phyloP scores from a whole-genome alignment of 2,797 vertebrate species.

The Allenopithecus nigroviridis region DNA sequence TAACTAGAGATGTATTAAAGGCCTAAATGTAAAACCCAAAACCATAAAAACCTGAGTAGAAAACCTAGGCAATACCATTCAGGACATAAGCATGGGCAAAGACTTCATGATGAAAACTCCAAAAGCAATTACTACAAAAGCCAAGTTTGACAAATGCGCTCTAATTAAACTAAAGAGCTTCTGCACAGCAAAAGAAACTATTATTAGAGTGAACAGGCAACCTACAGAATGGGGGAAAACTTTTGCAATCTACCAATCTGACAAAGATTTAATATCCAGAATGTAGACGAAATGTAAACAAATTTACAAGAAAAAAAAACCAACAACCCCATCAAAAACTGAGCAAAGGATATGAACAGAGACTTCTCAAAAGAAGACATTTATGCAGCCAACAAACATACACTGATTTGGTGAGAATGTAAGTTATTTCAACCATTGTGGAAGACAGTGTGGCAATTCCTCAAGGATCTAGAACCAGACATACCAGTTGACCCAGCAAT shows the following conservation, averaged over 20 bases:
- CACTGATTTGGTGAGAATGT: too few species aligned
- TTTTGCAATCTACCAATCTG: background rate
- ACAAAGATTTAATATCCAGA: background rate
- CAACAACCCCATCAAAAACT: too few species aligned
- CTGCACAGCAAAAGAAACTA: background rate
- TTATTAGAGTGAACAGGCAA: background rate
- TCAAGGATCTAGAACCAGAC: too few species aligned
- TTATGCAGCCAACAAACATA: too few species aligned
- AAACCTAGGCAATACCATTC: background rate
- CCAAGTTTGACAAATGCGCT: background rate
- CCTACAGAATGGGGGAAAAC: background rate
- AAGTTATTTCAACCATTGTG: too few species aligned
- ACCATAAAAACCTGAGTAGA: background rate
- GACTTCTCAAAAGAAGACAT: too few species aligned
- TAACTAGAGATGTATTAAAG: background rate
- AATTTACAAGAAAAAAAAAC: too few species aligned
- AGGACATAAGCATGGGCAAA: background rate
- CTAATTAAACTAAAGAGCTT: background rate
- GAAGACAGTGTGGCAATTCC: too few species aligned
- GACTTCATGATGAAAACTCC: background rate
- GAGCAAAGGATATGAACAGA: too few species aligned
- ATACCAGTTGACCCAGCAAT: too few species aligned
- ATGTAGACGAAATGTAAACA: too few species aligned
- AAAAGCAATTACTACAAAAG: background rate
- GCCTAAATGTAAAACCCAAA: background rate